Evolutionary conservation across 2,888 invertebrate species (phyloP).

Genomic region (Chloromyia formosa): DNA sequence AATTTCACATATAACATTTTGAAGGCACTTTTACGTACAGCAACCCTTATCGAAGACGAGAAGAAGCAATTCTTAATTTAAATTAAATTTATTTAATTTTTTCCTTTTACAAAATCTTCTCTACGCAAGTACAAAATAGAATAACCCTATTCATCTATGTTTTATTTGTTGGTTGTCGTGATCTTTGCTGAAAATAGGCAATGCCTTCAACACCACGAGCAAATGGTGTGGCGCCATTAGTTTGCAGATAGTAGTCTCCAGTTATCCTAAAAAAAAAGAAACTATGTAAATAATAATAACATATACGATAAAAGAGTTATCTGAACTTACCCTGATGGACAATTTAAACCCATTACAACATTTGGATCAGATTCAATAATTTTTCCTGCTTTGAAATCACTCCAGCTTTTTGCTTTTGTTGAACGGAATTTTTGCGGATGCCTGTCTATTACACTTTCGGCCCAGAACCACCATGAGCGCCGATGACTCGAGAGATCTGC

Average conservation of each 20-base stretch:
- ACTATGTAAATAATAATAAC: not conserved
- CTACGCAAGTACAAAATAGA: slow-evolving; percentile 18
- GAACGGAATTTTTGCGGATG: slow-evolving; percentile 66
- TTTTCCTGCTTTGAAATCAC: slow-evolving; percentile 66
- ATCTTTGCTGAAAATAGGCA: not conserved
- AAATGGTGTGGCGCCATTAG: slow-evolving; percentile 38
- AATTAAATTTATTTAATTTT: too few relatives aligned
- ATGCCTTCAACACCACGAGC: slow-evolving; percentile 7
- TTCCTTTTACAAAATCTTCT: not conserved
- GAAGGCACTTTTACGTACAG: too few relatives aligned
- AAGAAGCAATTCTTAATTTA: too few relatives aligned
- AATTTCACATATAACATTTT: too few relatives aligned
- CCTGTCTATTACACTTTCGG: slow-evolving; percentile 66
- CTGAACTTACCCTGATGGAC: slow-evolving; percentile 57
- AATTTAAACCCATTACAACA: slow-evolving; percentile 61
- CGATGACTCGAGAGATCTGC: slow-evolving; percentile 70
- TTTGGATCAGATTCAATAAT: slow-evolving; percentile 36
- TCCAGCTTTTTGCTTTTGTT: slow-evolving; percentile 67
- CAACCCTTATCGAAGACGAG: too few relatives aligned
- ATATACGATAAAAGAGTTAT: not conserved
- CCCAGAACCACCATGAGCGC: slow-evolving; percentile 71
- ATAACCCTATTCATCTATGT: slow-evolving; percentile 9
- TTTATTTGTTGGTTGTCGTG: not conserved
- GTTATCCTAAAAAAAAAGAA: slow-evolving; percentile 12
- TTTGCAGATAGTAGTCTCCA: slow-evolving; percentile 42